Evolutionary conservation across 2,888 invertebrate species (phyloP), one percentile per base, ranked within the genome.

Genomic region (Melipona bicolor): DNA sequence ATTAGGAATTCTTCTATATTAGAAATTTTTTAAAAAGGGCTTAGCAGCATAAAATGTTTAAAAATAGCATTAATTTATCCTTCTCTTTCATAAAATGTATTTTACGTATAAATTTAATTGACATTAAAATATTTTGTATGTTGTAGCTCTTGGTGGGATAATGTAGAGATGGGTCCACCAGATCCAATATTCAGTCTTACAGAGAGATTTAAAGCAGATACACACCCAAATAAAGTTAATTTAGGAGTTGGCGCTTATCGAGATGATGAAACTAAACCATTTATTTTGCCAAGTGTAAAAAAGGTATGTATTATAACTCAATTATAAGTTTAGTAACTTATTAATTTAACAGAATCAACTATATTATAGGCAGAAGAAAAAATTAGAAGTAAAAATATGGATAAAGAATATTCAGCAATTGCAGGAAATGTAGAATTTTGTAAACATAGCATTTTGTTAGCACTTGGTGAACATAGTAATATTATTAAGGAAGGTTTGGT

Each of bases 121-220:
- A 21, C 74, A 69, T 61, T 62, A 56, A 49, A 68, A 6, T 36
- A 78, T 62, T n/a, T 36, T 32, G 56, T 64, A 77, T 81, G 74
- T 94, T 93, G 17, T 89, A 98, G 98, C 93, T 97, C 97, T 90
- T 98, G 97, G 97, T 98, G 98, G 97, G 95, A 96, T 81, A 96
- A 97, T 94, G 99, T 99, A 15, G 96, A 97, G 94, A 98, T 99
- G 98, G 99, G 99, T 6, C 99, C 99, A 27, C 99, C 99, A 9
- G 99, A 99, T 96, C 98, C 98, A 43, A 99, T 99, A 95, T 95
- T 99, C 72, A 99, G 99, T 59, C 97, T 99, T 64, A 98, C 99
- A 0, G 99, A 99, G 94, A 99, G 99, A 0, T 99, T 96, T 95
- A 99, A 98, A 94, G 96, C 95, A 84, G 99, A 99, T 94, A 95